Evolutionary conservation across 1,140 invertebrate species (phyloP), one percentile per base, ranked within the genome.

Genomic region (Spodoptera frugiperda): DNA sequence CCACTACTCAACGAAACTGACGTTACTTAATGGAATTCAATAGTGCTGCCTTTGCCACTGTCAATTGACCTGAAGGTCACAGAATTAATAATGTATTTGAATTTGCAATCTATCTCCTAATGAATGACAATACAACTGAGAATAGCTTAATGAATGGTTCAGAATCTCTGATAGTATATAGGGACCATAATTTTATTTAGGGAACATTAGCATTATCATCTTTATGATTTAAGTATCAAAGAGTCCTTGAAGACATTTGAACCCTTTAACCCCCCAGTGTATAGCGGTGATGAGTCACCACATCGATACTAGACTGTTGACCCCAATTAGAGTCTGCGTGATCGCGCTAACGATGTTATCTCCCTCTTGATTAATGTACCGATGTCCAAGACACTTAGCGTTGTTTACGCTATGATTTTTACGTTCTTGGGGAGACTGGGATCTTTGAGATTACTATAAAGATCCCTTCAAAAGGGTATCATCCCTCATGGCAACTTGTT

Each of bases 251-350:
- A 44, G n/a, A 1, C 14, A 6, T 17, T 67, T 67, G 44, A 63
- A 63, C 63, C 63, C 63, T 44, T 17, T 68, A 53, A 51, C 48
- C 65, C 48, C 33, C 63, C 30, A 51, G 49, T 30, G 48, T 53
- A 68, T 68, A 2, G 63, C 48, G 5, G 14, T 15, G 48, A 68
- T 72, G 68, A 72, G 11, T 57, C 68, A 72, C 11, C 4, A 25
- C 30, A 12, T 33, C 51, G 68, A 72, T 72, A 72, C 11, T 12
- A 19, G 68, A 57, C 11, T 72, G 68, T 72, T 72, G 68, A 72
- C 68, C 68, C 68, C 68, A 72, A 72, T 72, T 55, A 54, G 51
- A 68, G 65, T 53, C 44, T 46, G 17, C 63, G 44, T 67, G 63
- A 67, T 68, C 65, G 48, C 19, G 63, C 48, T 68, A 53, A 68